Evolutionary conservation across 2,797 vertebrate genomes (phyloP).

Genomic region (Phrynocephalus guinanensis): DNA sequence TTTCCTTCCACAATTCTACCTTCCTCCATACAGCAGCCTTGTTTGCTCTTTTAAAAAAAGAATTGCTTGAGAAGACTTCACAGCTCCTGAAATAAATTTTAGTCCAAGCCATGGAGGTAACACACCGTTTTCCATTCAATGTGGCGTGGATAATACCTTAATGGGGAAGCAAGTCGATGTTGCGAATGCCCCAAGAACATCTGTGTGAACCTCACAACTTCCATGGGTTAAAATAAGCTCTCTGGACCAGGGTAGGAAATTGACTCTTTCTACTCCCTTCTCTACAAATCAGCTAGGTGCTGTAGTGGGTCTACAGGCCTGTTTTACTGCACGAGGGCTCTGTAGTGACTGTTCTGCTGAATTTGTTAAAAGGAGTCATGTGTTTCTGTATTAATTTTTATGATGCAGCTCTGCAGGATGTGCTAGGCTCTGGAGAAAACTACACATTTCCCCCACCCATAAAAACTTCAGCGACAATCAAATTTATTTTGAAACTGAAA

Average conservation of each 20-base stretch:
- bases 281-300: not conserved
- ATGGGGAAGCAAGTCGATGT: not conserved
- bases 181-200: not conserved
- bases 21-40: not conserved
- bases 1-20: not conserved
- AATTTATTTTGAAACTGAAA: not conserved
- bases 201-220: not conserved
- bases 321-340: not conserved
- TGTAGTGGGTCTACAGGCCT: conserved; percentile 1
- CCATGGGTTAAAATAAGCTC: not conserved
- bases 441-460: too few species aligned
- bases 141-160: not conserved
- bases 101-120: not conserved
- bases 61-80: not conserved
- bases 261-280: not conserved
- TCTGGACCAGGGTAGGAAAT: not conserved
- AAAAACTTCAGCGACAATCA: not conserved
- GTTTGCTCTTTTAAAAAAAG: not conserved
- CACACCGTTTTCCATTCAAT: not conserved
- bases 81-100: too few species aligned
- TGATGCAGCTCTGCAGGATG: not conserved
- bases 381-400: not conserved
- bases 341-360: fast-evolving
- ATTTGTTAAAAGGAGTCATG: fast-evolving
- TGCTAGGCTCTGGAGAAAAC: not conserved